Conservation (phyloP, 2,888 invertebrate genomes). For the Eubasilissa splendida region DNA sequence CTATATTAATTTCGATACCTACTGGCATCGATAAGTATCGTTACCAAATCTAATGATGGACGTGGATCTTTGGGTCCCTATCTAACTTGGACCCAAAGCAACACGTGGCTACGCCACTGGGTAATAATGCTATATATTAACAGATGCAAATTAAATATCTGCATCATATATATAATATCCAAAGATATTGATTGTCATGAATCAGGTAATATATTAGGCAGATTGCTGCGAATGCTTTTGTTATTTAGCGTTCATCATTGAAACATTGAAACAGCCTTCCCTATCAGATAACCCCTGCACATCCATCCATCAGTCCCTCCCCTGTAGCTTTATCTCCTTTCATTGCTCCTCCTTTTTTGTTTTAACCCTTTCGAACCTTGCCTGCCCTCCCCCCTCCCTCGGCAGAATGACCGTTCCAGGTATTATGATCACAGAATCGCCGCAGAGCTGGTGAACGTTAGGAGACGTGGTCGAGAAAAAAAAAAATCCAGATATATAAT, state of each 20-base stretch:
- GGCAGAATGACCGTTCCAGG: conserved; percentile 41
- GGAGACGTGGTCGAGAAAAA: neutral
- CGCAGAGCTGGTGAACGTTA: conserved; percentile 2
- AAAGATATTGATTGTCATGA: neutral
- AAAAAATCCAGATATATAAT: too few relatives aligned
- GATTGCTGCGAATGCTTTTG: too few relatives aligned
- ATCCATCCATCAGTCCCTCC: conserved; percentile 46
- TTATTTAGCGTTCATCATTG: too few relatives aligned
- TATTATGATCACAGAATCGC: conserved; percentile 28
- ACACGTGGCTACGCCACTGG: too few relatives aligned
- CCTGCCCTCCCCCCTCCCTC: conserved; percentile 7
- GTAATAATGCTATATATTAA: too few relatives aligned
- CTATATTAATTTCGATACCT: too few relatives aligned
- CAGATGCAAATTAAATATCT: too few relatives aligned
- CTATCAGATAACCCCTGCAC: conserved; percentile 32
- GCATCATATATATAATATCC: neutral
- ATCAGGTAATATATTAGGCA: neutral
- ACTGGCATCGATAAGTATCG: too few relatives aligned
- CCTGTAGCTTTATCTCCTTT: conserved; percentile 22
- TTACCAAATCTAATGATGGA: too few relatives aligned
- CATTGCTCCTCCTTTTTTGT: conserved; percentile 37
- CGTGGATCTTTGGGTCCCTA: too few relatives aligned
- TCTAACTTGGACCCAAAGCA: too few relatives aligned
- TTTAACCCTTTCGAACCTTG: conserved; percentile 47
- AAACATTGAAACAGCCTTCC: too few relatives aligned